A percentile compares a stretch with the other conserved stretches of the same genome.
These are phyloP conservation scores for Proteles cristata DNA, from an alignment of 2,113 vertebrate genomes.

Conservation along the genomic window DNA sequence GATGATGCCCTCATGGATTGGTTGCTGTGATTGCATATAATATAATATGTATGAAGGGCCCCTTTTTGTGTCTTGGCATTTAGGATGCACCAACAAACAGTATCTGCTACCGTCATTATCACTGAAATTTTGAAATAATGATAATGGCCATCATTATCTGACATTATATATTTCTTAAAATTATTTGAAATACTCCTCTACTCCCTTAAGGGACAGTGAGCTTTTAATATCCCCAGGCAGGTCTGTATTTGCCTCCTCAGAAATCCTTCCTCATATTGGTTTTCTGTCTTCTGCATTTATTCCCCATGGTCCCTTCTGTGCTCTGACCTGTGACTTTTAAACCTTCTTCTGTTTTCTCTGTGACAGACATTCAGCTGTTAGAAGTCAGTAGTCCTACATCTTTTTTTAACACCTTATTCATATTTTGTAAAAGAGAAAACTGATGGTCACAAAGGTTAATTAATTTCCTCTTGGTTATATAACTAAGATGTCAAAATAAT, in stretches of 20 bases:
- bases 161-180: background rate
- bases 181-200: background rate
- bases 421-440: constrained; percentile 26
- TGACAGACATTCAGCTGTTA: background rate
- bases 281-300: background rate
- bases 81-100: background rate
- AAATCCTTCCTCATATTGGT: background rate
- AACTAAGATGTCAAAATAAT: background rate
- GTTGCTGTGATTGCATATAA: background rate
- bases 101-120: background rate
- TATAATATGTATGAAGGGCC: background rate
- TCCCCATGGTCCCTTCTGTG: background rate
- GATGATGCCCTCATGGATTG: background rate
- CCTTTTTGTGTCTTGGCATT: background rate
- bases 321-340: background rate
- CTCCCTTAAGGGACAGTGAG: background rate
- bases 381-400: background rate
- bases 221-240: background rate
- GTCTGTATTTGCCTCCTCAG: background rate
- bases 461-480: background rate
- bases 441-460: background rate
- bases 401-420: background rate
- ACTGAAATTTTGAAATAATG: background rate
- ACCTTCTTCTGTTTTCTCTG: background rate
- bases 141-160: background rate